These are phyloP conservation scores for Tetrapedia diversipes DNA, from an alignment of 2,888 invertebrate species.

Conservation along the genomic window DNA sequence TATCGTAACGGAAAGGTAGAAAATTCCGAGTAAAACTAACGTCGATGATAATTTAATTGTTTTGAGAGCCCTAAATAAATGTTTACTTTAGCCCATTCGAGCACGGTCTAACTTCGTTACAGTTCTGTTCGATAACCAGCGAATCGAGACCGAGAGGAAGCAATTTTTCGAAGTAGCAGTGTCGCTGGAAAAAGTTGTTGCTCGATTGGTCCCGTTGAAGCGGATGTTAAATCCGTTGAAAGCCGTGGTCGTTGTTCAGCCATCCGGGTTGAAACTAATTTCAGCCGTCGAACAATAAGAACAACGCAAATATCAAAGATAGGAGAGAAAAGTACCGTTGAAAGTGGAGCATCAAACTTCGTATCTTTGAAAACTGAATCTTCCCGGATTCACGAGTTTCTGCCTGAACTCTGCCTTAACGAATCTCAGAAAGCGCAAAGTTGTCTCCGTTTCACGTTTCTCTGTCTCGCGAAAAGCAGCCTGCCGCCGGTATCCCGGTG, in stretches of 20 bases:
- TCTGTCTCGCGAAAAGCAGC: not conserved
- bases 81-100: not conserved
- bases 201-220: not conserved
- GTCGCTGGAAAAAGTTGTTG: not conserved
- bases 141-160: not conserved
- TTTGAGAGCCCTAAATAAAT: not conserved
- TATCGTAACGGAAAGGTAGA: not conserved
- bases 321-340: constrained; percentile 31
- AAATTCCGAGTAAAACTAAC: not conserved
- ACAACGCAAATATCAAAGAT: constrained; percentile 42
- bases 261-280: constrained; percentile 59
- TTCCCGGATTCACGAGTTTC: constrained; percentile 23
- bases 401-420: not conserved
- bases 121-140: not conserved
- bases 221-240: constrained; percentile 38
- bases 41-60: not conserved
- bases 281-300: constrained; percentile 42
- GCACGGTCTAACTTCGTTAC: not conserved
- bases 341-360: constrained; percentile 51
- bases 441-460: not conserved
- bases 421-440: constrained; percentile 1
- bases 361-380: constrained; percentile 40
- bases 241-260: constrained; percentile 23
- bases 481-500: not conserved
- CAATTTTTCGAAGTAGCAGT: constrained; percentile 5